A percentile compares a stretch with the other conserved stretches of the same genome.
Evolutionary conservation across 2,113 vertebrate species (phyloP).

Genomic region (Cephalopterus ornatus): DNA sequence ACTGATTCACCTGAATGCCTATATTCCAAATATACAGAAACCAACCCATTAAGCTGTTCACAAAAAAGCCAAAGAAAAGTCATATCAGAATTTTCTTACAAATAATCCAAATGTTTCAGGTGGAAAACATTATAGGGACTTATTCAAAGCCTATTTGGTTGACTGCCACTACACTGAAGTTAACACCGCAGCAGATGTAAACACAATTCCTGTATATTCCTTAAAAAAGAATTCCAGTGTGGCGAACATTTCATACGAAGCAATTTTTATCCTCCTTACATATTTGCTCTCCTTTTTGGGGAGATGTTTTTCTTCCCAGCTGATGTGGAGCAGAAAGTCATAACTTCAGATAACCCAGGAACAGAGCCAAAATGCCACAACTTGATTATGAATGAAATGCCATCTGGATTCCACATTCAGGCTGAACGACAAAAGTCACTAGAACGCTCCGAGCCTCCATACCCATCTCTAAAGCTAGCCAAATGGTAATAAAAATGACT

Average conservation of each 20-base stretch:
- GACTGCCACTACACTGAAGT: not conserved
- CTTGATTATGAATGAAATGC: slow-evolving; percentile 34
- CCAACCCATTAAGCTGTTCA: not conserved
- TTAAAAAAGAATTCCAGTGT: not conserved
- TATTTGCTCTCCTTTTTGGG: not conserved
- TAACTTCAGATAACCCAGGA: not conserved
- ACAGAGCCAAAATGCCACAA: slow-evolving; percentile 19
- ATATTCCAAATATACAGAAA: not conserved
- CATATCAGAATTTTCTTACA: not conserved
- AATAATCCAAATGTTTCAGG: not conserved
- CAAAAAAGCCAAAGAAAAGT: not conserved
- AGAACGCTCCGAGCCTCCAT: not conserved
- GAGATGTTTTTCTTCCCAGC: not conserved
- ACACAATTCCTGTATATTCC: not conserved
- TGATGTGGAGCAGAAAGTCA: not conserved
- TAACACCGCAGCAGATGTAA: not conserved
- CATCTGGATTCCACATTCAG: slow-evolving; percentile 22
- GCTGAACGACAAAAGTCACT: not conserved
- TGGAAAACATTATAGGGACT: not conserved
- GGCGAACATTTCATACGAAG: not conserved
- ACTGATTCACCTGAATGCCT: slow-evolving; percentile 5
- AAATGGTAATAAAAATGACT: not conserved
- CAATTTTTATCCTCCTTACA: not conserved
- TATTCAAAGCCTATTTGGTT: not conserved
- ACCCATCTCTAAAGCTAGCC: not conserved